Evolutionary conservation across 2,113 vertebrate genomes (phyloP), one percentile per base, ranked within the genome.

Genomic region (Acrocephalus arundinaceus): DNA sequence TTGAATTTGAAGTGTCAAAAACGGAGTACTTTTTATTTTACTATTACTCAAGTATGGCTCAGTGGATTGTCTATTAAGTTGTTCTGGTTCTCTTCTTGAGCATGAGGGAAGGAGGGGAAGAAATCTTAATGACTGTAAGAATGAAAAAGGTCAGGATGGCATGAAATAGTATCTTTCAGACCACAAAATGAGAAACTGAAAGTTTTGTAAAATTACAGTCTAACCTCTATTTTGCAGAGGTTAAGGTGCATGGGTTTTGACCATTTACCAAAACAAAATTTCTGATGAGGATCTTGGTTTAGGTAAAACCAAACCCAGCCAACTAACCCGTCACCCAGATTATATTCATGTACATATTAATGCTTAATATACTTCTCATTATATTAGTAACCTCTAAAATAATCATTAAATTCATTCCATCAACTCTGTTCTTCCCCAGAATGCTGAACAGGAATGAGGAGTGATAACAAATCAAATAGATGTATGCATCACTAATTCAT

Each of bases 401-500:
- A n/a, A 66, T 86, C 4, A 70, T 10, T 39, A 13, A 72, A 77
- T 58, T 87, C 1, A 73, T 70, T 81, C 31, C 35, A 59, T 59
- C 41, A 80, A 23, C 45, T 77, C 62, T 67, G 55, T 89, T 51
- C 33, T 85, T 71, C 33, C 66, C 45, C 45, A 80, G 92, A 95
- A 52, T 63, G 41, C 67, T 77, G 37, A 93, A 33, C 24, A 87
- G 52, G 62, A 90, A 68, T 61, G 58, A 82, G 76, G 25, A 70
- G 31, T 24, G 59, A 61, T 88, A 90, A 80, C 37, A 92, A 88
- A 92, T 85, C 48, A 70, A 85, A 63, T 20, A 91, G 86, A 88
- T 78, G 72, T 39, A 79, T 61, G n/a, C 66, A 68, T 77, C 45
- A 75, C 39, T 87, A 92, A 95, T 95, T 91, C 77, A 92, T 85